phyloP scores from a whole-genome alignment of 2,888 invertebrate species.

The Mechanitis mazaeus region DNA sequence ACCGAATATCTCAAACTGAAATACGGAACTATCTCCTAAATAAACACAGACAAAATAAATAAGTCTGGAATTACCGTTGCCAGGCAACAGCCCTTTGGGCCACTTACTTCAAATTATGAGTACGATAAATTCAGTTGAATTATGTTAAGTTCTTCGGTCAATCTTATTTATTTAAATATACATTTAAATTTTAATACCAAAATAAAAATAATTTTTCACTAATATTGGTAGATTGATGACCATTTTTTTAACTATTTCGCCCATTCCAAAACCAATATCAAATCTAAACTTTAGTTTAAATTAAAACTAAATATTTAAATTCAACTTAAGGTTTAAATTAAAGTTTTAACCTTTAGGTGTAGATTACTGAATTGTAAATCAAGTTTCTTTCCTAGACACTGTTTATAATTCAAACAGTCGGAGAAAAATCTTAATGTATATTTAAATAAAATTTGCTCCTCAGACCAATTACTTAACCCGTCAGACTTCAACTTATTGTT shows the following conservation, averaged over 20 bases:
- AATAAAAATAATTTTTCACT: too few species aligned
- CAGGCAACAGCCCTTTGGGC: slow-evolving; percentile 26
- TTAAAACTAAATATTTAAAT: not conserved
- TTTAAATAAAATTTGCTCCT: slow-evolving; percentile 2
- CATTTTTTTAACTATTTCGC: too few species aligned
- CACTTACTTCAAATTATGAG: slow-evolving; percentile 9
- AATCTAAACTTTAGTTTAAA: too few species aligned
- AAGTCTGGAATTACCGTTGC: slow-evolving; percentile 37
- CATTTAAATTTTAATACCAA: too few species aligned
- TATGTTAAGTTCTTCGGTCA: too few species aligned
- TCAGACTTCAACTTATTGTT: slow-evolving; percentile 1
- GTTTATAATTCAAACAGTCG: too few species aligned
- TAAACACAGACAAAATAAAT: slow-evolving; percentile 38
- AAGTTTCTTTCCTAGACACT: slow-evolving; percentile 1
- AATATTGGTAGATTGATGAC: too few species aligned
- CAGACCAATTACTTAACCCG: slow-evolving; percentile 4
- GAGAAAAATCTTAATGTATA: not conserved
- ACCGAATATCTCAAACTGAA: slow-evolving; percentile 11
- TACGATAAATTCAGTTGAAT: slow-evolving; percentile 33
- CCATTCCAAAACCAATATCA: too few species aligned
- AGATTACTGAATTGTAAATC: too few species aligned
- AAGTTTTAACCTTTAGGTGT: too few species aligned
- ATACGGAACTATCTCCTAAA: slow-evolving; percentile 33
- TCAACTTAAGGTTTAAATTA: slow-evolving; percentile 5
- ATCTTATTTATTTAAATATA: too few species aligned